Conservation (phyloP, 2,113 vertebrate species). For the Cathartes aura region DNA sequence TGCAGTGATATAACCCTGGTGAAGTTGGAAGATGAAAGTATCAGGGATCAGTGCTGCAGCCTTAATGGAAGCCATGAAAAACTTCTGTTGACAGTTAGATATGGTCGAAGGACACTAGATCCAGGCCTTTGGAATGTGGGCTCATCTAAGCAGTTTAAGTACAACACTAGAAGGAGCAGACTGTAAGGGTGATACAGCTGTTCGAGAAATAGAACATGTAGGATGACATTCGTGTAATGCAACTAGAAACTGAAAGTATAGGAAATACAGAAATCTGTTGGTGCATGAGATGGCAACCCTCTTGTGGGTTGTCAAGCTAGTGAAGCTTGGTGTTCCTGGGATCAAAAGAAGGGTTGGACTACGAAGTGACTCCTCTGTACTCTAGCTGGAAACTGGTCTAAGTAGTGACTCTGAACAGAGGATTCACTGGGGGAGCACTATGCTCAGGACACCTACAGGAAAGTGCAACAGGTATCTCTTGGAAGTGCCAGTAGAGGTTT, state of each 20-base stretch:
- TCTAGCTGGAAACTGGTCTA: background rate
- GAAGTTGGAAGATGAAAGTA: background rate
- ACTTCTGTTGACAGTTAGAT: background rate
- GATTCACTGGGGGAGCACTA: background rate
- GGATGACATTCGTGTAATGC: fast-evolving
- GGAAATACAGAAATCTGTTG: background rate
- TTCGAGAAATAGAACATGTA: background rate
- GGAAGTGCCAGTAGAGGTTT: background rate
- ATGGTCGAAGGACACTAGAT: background rate
- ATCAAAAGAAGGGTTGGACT: background rate
- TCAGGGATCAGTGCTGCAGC: background rate
- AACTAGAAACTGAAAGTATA: background rate
- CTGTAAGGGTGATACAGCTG: background rate
- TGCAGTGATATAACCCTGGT: background rate
- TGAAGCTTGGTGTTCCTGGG: background rate
- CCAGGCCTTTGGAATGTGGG: background rate
- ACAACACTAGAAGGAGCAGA: background rate
- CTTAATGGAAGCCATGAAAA: background rate
- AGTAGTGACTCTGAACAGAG: background rate
- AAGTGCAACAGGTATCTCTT: background rate
- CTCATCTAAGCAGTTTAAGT: background rate
- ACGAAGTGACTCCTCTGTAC: background rate
- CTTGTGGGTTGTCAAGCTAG: background rate
- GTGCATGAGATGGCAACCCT: background rate
- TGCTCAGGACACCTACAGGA: background rate